These are phyloP conservation scores for Hiodon tergisus DNA, from an alignment of 2,113 vertebrate genomes.

Conservation along the genomic window DNA sequence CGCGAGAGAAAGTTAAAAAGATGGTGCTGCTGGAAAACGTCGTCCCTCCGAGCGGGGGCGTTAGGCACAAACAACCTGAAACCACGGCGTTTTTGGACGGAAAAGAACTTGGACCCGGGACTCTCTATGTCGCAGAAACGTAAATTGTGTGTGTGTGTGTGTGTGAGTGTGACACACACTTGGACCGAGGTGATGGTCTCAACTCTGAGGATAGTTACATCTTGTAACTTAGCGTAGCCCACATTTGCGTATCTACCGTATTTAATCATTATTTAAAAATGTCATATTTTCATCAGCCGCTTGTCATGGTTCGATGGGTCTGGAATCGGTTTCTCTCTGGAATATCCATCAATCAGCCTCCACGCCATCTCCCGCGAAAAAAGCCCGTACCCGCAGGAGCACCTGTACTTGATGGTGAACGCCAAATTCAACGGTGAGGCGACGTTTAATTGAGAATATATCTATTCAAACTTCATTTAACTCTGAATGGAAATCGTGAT, in stretches of 20 bases:
- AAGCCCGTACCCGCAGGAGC: slow-evolving; percentile 77
- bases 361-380: slow-evolving; percentile 88
- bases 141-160: slow-evolving; percentile 47
- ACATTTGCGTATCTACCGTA: too few relatives aligned
- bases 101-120: slow-evolving; percentile 74
- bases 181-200: too few relatives aligned
- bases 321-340: slow-evolving; percentile 83
- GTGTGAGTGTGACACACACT: not conserved
- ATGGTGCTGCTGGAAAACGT: slow-evolving; percentile 79
- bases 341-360: slow-evolving; percentile 88
- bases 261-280: too few relatives aligned
- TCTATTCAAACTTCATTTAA: too few relatives aligned
- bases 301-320: slow-evolving; percentile 86
- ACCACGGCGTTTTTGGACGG: slow-evolving; percentile 83
- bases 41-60: slow-evolving; percentile 72
- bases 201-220: too few relatives aligned
- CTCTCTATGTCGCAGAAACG: slow-evolving; percentile 86
- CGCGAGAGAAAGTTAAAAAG: not conserved
- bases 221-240: too few relatives aligned
- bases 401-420: slow-evolving; percentile 95
- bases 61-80: slow-evolving; percentile 76
- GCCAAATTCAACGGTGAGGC: slow-evolving; percentile 74
- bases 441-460: not conserved
- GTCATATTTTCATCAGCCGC: slow-evolving; percentile 54
- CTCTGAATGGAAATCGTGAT: too few relatives aligned